phyloP scores from a whole-genome alignment of 1,140 invertebrate species.

The Pachyrhynchus sulphureomaculatus region DNA sequence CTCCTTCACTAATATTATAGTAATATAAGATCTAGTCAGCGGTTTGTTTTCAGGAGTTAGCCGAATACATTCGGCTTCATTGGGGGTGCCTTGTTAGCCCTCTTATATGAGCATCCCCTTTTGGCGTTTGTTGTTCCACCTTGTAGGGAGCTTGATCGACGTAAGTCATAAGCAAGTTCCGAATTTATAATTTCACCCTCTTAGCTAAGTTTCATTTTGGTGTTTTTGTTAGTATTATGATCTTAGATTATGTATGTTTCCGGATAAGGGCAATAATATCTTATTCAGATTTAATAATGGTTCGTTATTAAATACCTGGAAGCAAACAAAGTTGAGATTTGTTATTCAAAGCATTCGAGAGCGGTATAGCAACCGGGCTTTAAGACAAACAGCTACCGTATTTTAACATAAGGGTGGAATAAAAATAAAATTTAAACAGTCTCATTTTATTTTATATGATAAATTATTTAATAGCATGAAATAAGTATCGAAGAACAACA shows the following conservation, averaged over 20 bases:
- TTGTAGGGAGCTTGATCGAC: slow-evolving; percentile 11
- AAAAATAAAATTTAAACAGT: too few relatives aligned
- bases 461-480: too few relatives aligned
- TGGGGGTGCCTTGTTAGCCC: slow-evolving; percentile 6
- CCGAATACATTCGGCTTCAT: neutral
- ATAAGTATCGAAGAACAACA: too few relatives aligned
- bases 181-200: slow-evolving; percentile 30
- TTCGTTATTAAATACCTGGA: slow-evolving; percentile 15
- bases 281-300: slow-evolving; percentile 26
- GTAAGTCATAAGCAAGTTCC: slow-evolving; percentile 25
- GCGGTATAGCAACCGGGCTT: neutral
- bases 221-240: slow-evolving; percentile 30
- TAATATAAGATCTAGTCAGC: too few relatives aligned
- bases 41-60: too few relatives aligned
- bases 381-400: too few relatives aligned
- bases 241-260: slow-evolving; percentile 24
- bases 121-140: slow-evolving; percentile 7
- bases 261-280: slow-evolving; percentile 12
- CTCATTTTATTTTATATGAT: too few relatives aligned
- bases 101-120: slow-evolving; percentile 12
- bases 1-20: too few relatives aligned
- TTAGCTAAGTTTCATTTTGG: slow-evolving; percentile 25
- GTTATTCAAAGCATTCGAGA: neutral
- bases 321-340: neutral
- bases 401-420: too few relatives aligned